A percentile compares a stretch with the other conserved stretches of the same genome.
Evolutionary conservation across 2,888 invertebrate species (phyloP).

Genomic region (Linyphia triangularis): DNA sequence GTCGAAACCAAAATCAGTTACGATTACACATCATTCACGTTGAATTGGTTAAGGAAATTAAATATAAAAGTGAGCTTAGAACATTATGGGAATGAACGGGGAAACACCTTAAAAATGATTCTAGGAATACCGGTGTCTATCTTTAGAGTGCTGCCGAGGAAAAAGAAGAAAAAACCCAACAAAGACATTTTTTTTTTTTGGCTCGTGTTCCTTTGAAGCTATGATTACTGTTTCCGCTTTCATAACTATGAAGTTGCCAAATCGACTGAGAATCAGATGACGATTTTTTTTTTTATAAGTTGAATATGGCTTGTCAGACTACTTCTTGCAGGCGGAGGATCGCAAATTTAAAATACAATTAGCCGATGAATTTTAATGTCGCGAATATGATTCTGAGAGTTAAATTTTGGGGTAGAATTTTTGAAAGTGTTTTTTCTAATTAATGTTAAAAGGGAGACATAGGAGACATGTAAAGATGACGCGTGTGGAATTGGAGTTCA

Average conservation of each 20-base stretch:
- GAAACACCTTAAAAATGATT: neutral
- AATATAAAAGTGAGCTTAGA: too few relatives aligned
- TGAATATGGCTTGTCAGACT: neutral
- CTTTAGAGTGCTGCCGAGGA: neutral
- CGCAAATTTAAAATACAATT: neutral
- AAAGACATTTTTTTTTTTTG: neutral
- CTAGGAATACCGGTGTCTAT: neutral
- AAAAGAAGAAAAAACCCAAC: neutral
- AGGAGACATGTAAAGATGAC: too few relatives aligned
- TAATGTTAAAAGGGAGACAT: too few relatives aligned
- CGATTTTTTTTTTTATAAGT: neutral
- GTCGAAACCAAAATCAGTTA: too few relatives aligned
- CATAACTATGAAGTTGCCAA: neutral
- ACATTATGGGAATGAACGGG: too few relatives aligned
- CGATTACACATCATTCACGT: too few relatives aligned
- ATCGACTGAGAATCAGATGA: neutral
- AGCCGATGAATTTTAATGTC: neutral
- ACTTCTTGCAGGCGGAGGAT: neutral
- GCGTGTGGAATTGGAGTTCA: too few relatives aligned
- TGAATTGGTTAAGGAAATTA: too few relatives aligned
- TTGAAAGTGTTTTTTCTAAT: neutral
- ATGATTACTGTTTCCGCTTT: neutral
- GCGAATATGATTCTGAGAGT: neutral
- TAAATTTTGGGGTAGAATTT: neutral
- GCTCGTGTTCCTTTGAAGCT: neutral